These are phyloP conservation scores for Hyles lineata DNA, from an alignment of 2,888 invertebrate genomes.

Conservation along the genomic window DNA sequence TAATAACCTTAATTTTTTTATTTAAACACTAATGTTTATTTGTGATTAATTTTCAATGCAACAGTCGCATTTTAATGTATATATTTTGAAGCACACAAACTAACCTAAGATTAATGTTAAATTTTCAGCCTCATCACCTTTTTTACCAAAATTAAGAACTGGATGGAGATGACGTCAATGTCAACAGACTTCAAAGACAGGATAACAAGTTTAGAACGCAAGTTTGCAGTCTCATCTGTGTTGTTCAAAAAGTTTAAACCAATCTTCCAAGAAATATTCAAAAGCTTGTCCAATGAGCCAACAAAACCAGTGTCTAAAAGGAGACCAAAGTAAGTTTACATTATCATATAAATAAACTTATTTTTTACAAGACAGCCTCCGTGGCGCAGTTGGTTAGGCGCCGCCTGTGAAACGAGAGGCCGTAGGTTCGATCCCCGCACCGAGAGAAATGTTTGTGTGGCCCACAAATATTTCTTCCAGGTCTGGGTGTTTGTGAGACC, in stretches of 20 bases:
- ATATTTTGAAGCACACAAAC: background rate
- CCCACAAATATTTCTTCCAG: too few species aligned
- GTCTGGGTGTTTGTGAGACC: too few species aligned
- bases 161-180: conserved; percentile 97
- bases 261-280: conserved; percentile 94
- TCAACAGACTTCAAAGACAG: conserved; percentile 92
- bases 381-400: too few species aligned
- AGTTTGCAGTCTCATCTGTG: conserved; percentile 97
- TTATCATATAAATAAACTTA: too few species aligned
- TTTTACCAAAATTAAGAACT: conserved; percentile 96
- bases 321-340: conserved; percentile 70
- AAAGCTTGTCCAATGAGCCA: conserved; percentile 85
- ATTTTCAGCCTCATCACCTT: conserved; percentile 93
- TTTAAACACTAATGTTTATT: too few species aligned
- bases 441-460: too few species aligned
- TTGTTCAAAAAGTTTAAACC: conserved; percentile 96
- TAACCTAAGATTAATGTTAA: conserved; percentile 15
- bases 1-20: too few species aligned
- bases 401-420: too few species aligned
- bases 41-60: too few species aligned
- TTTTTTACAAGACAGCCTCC: too few species aligned
- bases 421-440: too few species aligned
- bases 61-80: too few species aligned
- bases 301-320: conserved; percentile 85
- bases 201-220: conserved; percentile 93